Conservation (phyloP, 2,888 invertebrate genomes). For the Netelia melanura region DNA sequence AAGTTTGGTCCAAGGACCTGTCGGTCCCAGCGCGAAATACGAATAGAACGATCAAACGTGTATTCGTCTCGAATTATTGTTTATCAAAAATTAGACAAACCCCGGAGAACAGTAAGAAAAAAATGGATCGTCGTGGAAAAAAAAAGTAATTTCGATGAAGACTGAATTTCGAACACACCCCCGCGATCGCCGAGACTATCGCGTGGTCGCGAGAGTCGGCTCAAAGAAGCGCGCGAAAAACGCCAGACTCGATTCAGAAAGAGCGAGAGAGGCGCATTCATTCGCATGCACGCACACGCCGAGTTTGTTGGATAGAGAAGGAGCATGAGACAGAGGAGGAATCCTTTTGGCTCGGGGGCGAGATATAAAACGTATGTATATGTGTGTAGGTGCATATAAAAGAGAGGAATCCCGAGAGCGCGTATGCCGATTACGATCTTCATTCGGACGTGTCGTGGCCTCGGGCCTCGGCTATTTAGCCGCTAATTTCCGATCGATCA, state of each 20-base stretch:
- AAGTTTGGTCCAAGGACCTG: background rate
- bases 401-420: constrained; percentile 67
- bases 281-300: background rate
- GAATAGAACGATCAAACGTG: background rate
- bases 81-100: background rate
- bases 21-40: background rate
- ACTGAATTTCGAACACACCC: constrained; percentile 15
- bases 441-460: constrained; percentile 82
- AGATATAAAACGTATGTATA: constrained; percentile 1
- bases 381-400: constrained; percentile 30
- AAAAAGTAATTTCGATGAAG: background rate
- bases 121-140: background rate
- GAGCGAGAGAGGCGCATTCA: constrained; percentile 13
- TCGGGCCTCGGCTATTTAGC: constrained; percentile 80
- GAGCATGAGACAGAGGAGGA: constrained; percentile 37
- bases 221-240: background rate
- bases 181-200: background rate
- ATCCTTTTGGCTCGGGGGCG: constrained; percentile 62
- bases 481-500: constrained; percentile 84
- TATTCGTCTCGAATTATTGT: background rate
- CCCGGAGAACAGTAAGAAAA: background rate
- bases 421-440: constrained; percentile 80
- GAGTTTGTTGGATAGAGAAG: background rate
- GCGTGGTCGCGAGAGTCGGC: background rate
- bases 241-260: constrained; percentile 1